These are phyloP conservation scores for Hormiphora californensis DNA, from an alignment of 37 sponge, comb jelly and placozoan species.

Conservation along the genomic window DNA sequence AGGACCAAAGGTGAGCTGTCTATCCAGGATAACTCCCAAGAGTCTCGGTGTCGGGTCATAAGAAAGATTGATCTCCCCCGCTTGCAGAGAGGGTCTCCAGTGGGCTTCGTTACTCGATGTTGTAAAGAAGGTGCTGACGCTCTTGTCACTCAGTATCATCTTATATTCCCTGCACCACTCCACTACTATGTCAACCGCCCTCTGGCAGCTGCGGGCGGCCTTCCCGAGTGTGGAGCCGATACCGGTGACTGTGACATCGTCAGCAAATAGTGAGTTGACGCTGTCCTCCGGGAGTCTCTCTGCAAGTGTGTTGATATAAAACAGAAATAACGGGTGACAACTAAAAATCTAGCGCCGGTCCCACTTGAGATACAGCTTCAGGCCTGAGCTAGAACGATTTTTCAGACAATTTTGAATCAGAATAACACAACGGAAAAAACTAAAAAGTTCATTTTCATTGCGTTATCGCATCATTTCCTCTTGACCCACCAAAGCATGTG, in stretches of 20 bases:
- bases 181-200: background rate
- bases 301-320: background rate
- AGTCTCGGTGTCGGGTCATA: background rate
- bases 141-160: background rate
- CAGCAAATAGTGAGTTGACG: constrained; percentile 15
- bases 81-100: background rate
- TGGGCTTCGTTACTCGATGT: background rate
- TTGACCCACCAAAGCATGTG: too few species aligned
- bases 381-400: too few species aligned
- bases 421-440: too few species aligned
- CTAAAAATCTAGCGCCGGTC: too few species aligned
- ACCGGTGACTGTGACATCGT: too few species aligned
- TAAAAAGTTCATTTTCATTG: too few species aligned
- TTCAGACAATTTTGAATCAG: too few species aligned
- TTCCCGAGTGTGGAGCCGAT: background rate
- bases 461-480: too few species aligned
- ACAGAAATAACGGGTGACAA: too few species aligned
- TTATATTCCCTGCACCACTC: background rate
- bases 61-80: background rate
- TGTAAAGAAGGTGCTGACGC: background rate
- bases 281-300: too few species aligned
- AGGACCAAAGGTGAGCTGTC: background rate
- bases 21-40: background rate
- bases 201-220: background rate
- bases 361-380: too few species aligned